Conservation (phyloP, 2,113 vertebrate genomes). For the Acanthochromis polyacanthus region DNA sequence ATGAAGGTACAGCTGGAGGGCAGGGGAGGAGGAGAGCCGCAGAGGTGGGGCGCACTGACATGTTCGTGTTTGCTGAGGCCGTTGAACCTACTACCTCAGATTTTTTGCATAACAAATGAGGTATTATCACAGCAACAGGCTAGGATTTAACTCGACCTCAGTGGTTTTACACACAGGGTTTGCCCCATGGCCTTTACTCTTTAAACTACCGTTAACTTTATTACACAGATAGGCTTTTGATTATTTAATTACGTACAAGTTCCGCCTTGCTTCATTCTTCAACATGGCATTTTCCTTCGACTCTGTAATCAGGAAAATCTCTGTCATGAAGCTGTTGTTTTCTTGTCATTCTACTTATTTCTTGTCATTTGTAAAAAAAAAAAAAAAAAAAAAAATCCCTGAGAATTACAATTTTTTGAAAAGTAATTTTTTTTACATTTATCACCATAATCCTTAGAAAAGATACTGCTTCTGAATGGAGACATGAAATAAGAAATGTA, state of each 20-base stretch:
- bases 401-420: no score
- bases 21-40: background rate
- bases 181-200: conserved; percentile 12
- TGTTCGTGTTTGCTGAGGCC: conserved; percentile 30
- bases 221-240: background rate
- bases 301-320: background rate
- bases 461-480: no score
- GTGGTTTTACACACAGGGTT: background rate
- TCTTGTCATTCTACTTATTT: no score
- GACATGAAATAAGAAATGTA: no score
- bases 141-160: conserved; percentile 16
- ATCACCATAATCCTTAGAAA: no score
- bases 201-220: background rate
- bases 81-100: conserved; percentile 28
- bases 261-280: background rate
- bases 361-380: no score
- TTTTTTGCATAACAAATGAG: conserved; percentile 56
- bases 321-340: no score
- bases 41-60: conserved; percentile 41
- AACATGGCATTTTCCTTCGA: background rate
- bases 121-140: background rate
- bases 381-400: no score
- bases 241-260: background rate
- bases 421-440: no score
- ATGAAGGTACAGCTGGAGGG: conserved; percentile 1